A percentile compares a stretch with the other conserved stretches of the same genome.
Evolutionary conservation across 2,888 invertebrate species (phyloP).

Genomic region (Lamellibrachia columna): DNA sequence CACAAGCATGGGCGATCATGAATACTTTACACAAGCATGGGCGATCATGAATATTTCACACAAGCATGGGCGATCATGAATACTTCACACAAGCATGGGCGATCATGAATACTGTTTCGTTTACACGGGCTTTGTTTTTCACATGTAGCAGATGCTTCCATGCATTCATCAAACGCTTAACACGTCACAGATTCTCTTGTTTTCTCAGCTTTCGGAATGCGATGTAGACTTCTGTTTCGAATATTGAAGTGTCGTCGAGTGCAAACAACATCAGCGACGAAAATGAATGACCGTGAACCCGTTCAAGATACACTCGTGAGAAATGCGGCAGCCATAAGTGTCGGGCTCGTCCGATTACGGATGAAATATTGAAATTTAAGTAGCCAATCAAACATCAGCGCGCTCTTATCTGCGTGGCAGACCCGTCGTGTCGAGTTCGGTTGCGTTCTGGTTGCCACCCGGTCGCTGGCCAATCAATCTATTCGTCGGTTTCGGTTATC

Average conservation of each 20-base stretch:
- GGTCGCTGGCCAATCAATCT: not conserved
- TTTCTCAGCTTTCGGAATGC: not conserved
- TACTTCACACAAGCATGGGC: not conserved
- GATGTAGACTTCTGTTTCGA: not conserved
- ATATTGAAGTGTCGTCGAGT: not conserved
- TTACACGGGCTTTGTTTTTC: not conserved
- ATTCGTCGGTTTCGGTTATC: not conserved
- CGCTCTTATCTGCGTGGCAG: not conserved
- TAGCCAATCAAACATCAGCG: not conserved
- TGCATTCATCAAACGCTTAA: not conserved
- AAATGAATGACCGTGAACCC: not conserved
- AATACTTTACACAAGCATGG: not conserved
- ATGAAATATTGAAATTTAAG: constrained; percentile 9
- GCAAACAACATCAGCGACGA: not conserved
- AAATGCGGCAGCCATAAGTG: not conserved
- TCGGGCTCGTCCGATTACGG: constrained; percentile 12
- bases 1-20: not conserved
- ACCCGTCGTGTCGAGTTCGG: not conserved
- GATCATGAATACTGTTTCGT: not conserved
- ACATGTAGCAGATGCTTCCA: not conserved
- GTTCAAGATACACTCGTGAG: not conserved
- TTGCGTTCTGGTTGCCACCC: not conserved
- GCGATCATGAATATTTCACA: not conserved
- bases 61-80: not conserved
- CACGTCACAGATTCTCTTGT: not conserved